Conservation (phyloP, 2,888 invertebrate genomes). For the Brachylomia viminalis region DNA sequence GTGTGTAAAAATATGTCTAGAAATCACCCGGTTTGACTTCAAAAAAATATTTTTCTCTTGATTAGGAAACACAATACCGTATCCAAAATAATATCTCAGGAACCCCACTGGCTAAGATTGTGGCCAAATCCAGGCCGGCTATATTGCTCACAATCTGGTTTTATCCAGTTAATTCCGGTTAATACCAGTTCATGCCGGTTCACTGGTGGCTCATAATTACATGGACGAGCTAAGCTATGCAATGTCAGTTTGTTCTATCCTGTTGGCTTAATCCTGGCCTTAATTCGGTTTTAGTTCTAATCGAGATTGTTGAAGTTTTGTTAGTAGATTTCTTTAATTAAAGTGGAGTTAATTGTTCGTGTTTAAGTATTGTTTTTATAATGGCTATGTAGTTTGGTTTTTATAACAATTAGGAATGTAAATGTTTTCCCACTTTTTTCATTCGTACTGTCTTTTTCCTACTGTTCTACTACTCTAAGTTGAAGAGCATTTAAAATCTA, state of each 20-base stretch:
- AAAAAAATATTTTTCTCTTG: not conserved
- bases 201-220: conserved; percentile 69
- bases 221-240: conserved; percentile 61
- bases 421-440: not conserved
- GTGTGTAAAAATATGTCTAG: not conserved
- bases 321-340: conserved; percentile 47
- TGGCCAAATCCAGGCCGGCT: conserved; percentile 73
- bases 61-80: conserved; percentile 36
- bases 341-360: not conserved
- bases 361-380: not conserved
- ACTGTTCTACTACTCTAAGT: not conserved
- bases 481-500: not conserved
- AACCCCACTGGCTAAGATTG: conserved; percentile 69
- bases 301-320: conserved; percentile 28
- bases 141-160: conserved; percentile 77
- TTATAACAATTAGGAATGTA: no score
- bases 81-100: conserved; percentile 50
- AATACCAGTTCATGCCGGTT: conserved; percentile 69
- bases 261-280: conserved; percentile 51
- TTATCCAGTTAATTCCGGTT: conserved; percentile 75
- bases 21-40: not conserved
- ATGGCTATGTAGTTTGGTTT: not conserved
- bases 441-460: not conserved
- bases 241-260: conserved; percentile 54
- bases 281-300: conserved; percentile 54